Evolutionary conservation across 2,113 vertebrate species (phyloP).

Genomic region (Paedocypris sp.): DNA sequence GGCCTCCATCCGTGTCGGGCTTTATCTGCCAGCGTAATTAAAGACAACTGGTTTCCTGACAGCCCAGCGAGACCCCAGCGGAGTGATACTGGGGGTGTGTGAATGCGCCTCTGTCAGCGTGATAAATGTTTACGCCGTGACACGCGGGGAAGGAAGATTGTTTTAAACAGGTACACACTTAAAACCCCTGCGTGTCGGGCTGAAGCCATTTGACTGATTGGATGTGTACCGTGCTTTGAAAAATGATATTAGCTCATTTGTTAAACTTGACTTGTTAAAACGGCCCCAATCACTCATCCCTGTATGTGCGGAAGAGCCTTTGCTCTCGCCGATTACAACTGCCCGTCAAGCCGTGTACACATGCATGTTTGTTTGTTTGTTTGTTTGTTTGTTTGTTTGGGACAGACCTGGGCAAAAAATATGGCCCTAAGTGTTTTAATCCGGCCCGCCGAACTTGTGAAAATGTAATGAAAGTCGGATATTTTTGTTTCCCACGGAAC

Average conservation of each 20-base stretch:
- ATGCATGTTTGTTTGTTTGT: no score
- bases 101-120: conserved; percentile 56
- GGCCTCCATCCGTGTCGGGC: conserved; percentile 64
- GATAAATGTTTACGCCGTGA: conserved; percentile 65
- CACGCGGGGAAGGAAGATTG: conserved; percentile 48
- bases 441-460: no score
- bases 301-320: conserved; percentile 10
- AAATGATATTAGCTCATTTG: conserved; percentile 58
- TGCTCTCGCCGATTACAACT: not conserved
- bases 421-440: no score
- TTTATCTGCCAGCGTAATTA: conserved; percentile 71
- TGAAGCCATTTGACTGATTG: conserved; percentile 52
- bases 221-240: conserved; percentile 49
- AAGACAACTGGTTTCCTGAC: conserved; percentile 68
- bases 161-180: conserved; percentile 70
- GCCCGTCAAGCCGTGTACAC: not conserved
- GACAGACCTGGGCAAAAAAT: no score
- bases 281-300: conserved; percentile 51
- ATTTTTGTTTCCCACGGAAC: no score
- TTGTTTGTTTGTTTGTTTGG: no score
- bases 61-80: conserved; percentile 59
- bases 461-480: no score
- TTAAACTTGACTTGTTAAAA: conserved; percentile 64
- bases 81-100: conserved; percentile 58
- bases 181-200: conserved; percentile 51